phyloP scores from a whole-genome alignment of 2,797 vertebrate genomes.

The Phataginus tetradactyla region DNA sequence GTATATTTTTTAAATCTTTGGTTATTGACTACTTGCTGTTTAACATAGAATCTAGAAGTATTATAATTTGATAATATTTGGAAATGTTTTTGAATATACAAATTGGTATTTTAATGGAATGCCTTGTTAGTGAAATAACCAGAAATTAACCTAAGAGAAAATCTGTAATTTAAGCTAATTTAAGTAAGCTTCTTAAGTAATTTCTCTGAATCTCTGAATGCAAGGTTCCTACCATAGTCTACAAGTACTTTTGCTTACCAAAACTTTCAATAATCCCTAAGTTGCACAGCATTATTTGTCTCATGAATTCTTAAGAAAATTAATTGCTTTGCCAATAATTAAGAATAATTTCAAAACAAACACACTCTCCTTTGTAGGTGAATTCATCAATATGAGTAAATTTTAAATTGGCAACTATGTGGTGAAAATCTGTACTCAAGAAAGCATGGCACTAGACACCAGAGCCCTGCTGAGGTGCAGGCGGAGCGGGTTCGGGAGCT shows the following conservation, averaged over 20 bases:
- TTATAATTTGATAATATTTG: background rate
- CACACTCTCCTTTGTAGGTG: background rate
- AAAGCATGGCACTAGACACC: background rate
- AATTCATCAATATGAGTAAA: background rate
- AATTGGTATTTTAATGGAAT: background rate
- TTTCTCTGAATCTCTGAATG: background rate
- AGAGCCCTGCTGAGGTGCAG: background rate
- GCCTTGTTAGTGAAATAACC: background rate
- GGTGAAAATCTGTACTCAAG: background rate
- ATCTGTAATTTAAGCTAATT: conserved; percentile 1
- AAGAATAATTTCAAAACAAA: background rate
- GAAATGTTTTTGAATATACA: background rate
- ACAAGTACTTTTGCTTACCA: background rate
- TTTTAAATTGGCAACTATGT: background rate
- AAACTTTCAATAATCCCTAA: background rate
- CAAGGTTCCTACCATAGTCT: background rate
- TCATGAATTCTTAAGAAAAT: background rate
- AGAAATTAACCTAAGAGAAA: background rate
- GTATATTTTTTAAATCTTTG: background rate
- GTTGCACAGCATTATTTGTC: background rate
- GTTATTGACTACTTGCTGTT: background rate
- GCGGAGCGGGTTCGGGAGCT: background rate
- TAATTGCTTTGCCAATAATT: background rate
- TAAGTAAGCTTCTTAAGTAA: background rate
- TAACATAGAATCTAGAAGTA: background rate